Evolutionary conservation across 2,888 invertebrate species (phyloP), one percentile per base, ranked within the genome.

Genomic region (Hemaris fuciformis): DNA sequence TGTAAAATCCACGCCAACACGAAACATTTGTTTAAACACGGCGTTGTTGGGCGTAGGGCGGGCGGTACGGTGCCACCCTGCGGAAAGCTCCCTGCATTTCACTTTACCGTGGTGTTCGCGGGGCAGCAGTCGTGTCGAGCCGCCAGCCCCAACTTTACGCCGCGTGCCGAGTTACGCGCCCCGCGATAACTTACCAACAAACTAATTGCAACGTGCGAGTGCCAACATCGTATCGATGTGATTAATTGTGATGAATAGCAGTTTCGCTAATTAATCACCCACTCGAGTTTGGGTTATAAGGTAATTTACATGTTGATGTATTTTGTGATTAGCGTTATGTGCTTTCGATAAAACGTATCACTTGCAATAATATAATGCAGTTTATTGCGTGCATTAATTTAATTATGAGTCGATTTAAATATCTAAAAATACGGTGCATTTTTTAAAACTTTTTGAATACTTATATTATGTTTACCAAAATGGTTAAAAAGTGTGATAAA

Each of bases 21-120:
- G 45, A 31, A 64, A 63, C 46, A 7, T 64, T 62, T 41, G 60
- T 10, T 57, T 63, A 61, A 61, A 57, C 13, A 59, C 27, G 42
- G 13, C 23, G 8, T 56, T 27, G 43, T 48, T 59, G 61, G 63
- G 18, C n/a, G 57, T 45, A 64, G 59, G 57, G 46, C 34, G 63
- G 63, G 63, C 60, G 66, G 66, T 46, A 59, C 53, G 41, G 31
- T 27, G 43, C 63, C 63, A 34, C 57, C 57, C 61, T 46, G 46
- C 31, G 18, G 27, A 57, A 23, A 34, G 57, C 38, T 57, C 57
- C 57, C 61, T 45, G 20, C 57, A 57, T 23, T 60, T 63, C 66
- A 67, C 61, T 65, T 56, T 20, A 22, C 60, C 66, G 65, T 59
- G 61, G 60, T 62, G 61, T 56, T 38, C 57, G 57, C 46, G 46